These are phyloP conservation scores for Rattus rattus DNA, from an alignment of 2,113 vertebrate genomes.

Conservation along the genomic window DNA sequence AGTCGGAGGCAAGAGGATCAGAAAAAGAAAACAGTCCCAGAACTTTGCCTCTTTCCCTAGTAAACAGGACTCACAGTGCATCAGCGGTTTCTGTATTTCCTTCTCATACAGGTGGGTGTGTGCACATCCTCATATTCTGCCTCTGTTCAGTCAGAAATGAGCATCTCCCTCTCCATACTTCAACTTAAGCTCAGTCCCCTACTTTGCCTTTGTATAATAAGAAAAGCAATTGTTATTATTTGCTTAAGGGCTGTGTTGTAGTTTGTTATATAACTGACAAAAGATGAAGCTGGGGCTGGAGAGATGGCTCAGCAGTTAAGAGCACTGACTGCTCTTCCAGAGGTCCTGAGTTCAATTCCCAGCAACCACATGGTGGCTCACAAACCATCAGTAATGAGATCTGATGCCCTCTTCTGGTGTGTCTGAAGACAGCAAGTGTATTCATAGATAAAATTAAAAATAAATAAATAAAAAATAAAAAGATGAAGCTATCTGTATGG, in stretches of 20 bases:
- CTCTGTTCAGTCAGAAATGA: not conserved
- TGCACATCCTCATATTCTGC: not conserved
- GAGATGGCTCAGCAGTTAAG: no score
- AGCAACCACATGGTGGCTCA: no score
- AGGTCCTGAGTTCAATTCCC: no score
- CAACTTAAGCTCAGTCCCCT: not conserved
- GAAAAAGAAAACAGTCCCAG: not conserved
- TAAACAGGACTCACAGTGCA: not conserved
- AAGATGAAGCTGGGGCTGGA: not conserved
- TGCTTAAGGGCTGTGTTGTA: slow-evolving; percentile 15
- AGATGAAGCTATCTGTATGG: not conserved
- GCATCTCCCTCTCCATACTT: not conserved
- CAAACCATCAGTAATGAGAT: no score
- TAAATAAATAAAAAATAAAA: no score
- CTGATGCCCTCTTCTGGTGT: no score
- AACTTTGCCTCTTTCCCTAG: not conserved
- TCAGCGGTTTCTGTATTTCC: not conserved
- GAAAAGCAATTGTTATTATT: slow-evolving; percentile 34
- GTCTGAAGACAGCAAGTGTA: no score
- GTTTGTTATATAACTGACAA: not conserved
- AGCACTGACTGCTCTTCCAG: no score
- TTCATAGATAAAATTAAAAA: no score
- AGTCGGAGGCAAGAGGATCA: not conserved
- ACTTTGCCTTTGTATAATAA: not conserved
- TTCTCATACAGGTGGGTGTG: not conserved